Conservation (phyloP, 2,113 vertebrate genomes). For the Sander vitreus region DNA sequence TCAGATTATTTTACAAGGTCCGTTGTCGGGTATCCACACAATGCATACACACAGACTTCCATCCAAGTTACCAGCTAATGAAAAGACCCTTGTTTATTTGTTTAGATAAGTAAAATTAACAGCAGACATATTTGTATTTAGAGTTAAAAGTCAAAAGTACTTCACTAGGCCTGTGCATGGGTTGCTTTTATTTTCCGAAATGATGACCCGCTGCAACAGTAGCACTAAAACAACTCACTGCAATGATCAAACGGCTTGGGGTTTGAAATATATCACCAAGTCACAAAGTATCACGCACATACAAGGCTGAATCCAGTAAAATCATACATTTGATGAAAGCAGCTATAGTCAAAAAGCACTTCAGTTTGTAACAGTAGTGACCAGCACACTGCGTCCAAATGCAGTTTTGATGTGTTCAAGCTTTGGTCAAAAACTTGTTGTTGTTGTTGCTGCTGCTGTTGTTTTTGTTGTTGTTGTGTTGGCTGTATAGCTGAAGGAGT, state of each 20-base stretch:
- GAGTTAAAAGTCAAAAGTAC: slow-evolving; percentile 66
- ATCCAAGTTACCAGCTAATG: slow-evolving; percentile 62
- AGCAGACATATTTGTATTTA: slow-evolving; percentile 65
- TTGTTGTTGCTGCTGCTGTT: neutral
- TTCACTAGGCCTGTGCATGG: slow-evolving; percentile 70
- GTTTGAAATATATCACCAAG: slow-evolving; percentile 69
- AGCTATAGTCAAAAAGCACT: slow-evolving; percentile 50
- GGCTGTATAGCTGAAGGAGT: slow-evolving; percentile 58
- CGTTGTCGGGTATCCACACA: slow-evolving; percentile 53
- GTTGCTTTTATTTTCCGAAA: slow-evolving; percentile 60
- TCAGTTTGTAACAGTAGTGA: slow-evolving; percentile 71
- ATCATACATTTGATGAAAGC: slow-evolving; percentile 65
- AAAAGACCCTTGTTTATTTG: slow-evolving; percentile 62
- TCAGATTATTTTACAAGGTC: slow-evolving; percentile 67
- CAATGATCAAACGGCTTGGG: slow-evolving; percentile 71
- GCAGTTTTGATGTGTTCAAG: slow-evolving; percentile 52
- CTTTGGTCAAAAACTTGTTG: slow-evolving; percentile 51
- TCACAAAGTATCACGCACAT: slow-evolving; percentile 74
- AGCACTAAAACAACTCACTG: slow-evolving; percentile 76
- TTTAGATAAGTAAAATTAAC: slow-evolving; percentile 66
- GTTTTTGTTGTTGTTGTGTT: slow-evolving; percentile 1
- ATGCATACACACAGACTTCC: slow-evolving; percentile 62
- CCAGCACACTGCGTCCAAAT: slow-evolving; percentile 76
- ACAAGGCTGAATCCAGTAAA: slow-evolving; percentile 61
- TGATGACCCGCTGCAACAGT: slow-evolving; percentile 67